A percentile compares a stretch with the other conserved stretches of the same genome.
These are phyloP conservation scores for Mallotus villosus DNA, from an alignment of 2,797 vertebrate genomes.

Conservation along the genomic window DNA sequence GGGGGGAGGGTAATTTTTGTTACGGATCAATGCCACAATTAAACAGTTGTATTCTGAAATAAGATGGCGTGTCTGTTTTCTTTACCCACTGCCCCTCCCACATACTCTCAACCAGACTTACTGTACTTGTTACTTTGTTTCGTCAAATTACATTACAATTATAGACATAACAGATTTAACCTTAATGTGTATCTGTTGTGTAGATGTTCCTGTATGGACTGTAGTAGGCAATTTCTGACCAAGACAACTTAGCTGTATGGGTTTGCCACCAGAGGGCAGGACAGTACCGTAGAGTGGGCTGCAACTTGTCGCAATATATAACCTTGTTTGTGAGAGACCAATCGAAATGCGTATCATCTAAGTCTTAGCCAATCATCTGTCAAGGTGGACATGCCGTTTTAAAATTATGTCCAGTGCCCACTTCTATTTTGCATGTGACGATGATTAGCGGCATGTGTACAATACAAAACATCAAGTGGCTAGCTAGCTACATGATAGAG, in stretches of 20 bases:
- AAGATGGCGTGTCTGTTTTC: conserved; percentile 16
- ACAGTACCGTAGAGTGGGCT: neutral
- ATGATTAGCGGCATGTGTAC: neutral
- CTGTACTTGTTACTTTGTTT: too few species aligned
- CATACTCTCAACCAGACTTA: neutral
- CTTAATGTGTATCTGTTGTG: neutral
- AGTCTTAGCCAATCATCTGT: conserved; percentile 1
- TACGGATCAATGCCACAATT: conserved; percentile 71
- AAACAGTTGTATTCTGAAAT: conserved; percentile 74
- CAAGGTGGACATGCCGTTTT: neutral
- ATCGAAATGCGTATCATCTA: neutral
- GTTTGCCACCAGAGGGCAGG: neutral
- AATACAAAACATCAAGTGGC: neutral
- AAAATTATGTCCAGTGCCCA: neutral
- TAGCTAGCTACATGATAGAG: neutral
- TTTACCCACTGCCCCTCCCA: neutral
- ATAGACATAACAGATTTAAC: neutral
- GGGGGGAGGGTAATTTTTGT: conserved; percentile 66
- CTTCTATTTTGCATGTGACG: neutral
- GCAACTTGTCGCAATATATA: neutral
- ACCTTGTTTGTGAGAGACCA: neutral
- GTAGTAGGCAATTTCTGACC: neutral
- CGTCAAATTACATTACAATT: neutral
- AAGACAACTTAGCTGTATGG: neutral
- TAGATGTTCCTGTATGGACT: neutral